phyloP scores from a whole-genome alignment of 1,140 invertebrate genomes.

The Dolichoris vasculosae region DNA sequence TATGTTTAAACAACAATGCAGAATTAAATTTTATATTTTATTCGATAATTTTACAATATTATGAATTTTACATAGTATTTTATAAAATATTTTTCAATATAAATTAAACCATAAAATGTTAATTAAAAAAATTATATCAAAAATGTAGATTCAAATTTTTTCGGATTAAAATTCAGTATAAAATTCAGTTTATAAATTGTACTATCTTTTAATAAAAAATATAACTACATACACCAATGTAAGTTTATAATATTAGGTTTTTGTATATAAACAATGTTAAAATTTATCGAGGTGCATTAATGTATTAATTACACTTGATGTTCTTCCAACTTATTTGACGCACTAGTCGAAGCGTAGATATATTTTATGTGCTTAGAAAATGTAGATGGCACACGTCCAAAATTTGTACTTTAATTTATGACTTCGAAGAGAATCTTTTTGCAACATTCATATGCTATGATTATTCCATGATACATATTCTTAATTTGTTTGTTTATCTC shows the following conservation, averaged over 20 bases:
- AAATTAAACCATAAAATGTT: no score
- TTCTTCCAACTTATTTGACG: slow-evolving; percentile 7
- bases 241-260: not conserved
- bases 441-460: slow-evolving; percentile 8
- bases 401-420: slow-evolving; percentile 23
- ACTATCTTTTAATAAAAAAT: not conserved
- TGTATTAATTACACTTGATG: slow-evolving; percentile 4
- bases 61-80: not conserved
- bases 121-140: not conserved
- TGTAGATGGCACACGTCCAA: not conserved
- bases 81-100: no score
- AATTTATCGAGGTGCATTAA: slow-evolving; percentile 11
- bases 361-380: slow-evolving; percentile 33
- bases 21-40: not conserved
- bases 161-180: not conserved
- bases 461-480: slow-evolving; percentile 5
- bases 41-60: no score
- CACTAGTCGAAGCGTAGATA: not conserved
- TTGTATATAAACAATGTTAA: slow-evolving; percentile 6
- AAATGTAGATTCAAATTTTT: not conserved
- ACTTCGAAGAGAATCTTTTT: slow-evolving; percentile 13
- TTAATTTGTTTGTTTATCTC: slow-evolving; percentile 6
- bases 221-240: not conserved
- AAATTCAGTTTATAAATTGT: not conserved
- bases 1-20: not conserved